Percentiles rank a stretch among this genome's conserved stretches.
These are phyloP conservation scores for Drosophila sechellia DNA, from an alignment of 1,140 invertebrate species.

Conservation along the genomic window DNA sequence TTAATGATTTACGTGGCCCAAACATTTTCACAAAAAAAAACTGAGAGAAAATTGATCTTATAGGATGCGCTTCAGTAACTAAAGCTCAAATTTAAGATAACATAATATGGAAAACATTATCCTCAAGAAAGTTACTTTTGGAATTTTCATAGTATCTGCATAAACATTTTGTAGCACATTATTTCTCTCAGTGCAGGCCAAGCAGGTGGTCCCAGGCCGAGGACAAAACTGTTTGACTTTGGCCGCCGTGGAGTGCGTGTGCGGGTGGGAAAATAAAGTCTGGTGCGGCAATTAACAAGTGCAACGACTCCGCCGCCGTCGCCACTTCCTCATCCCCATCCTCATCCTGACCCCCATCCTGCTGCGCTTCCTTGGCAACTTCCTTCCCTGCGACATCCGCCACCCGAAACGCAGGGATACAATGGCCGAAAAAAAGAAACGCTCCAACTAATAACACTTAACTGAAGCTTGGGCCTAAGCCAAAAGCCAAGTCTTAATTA, in stretches of 20 bases:
- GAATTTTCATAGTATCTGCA: too few species aligned
- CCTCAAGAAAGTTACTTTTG: too few species aligned
- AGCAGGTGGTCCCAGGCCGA: constrained; percentile 29
- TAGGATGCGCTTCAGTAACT: too few species aligned
- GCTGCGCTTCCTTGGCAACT: constrained; percentile 48
- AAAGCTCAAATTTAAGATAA: too few species aligned
- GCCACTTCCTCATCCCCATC: constrained; percentile 6
- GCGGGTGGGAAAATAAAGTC: constrained; percentile 29
- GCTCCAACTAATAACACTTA: constrained; percentile 76
- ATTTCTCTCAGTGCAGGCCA: constrained; percentile 10
- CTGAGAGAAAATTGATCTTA: background rate
- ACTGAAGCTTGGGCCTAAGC: constrained; percentile 32
- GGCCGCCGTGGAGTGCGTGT: constrained; percentile 33
- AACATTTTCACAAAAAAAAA: constrained; percentile 14
- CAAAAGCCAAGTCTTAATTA: constrained; percentile 72
- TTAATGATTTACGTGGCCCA: constrained; percentile 71
- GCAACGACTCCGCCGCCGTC: constrained; percentile 42
- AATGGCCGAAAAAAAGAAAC: constrained; percentile 55
- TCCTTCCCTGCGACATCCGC: constrained; percentile 30
- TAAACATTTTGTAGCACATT: background rate
- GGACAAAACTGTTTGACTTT: constrained; percentile 47
- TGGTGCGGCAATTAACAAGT: constrained; percentile 53
- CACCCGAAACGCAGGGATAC: constrained; percentile 17
- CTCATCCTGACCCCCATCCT: constrained; percentile 12
- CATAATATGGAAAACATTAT: too few species aligned